Percentiles rank a stretch among this genome's conserved stretches.
Conservation (phyloP, 1,140 invertebrate genomes). For the Camponotus floridanus region DNA sequence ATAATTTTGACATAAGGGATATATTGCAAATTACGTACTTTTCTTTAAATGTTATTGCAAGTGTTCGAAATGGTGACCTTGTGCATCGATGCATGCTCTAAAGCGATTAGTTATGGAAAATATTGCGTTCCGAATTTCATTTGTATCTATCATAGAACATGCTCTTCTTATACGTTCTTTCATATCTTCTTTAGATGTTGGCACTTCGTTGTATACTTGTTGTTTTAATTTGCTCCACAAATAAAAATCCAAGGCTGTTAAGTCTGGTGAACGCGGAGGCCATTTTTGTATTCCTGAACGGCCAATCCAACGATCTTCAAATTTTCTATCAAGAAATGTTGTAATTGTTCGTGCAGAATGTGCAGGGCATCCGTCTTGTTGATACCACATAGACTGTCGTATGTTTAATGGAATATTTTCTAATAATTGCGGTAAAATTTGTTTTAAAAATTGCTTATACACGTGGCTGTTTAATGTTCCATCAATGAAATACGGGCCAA, state of each 20-base stretch:
- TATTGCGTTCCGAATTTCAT: not conserved
- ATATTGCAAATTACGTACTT: too few species aligned
- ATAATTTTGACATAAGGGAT: too few species aligned
- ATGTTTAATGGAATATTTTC: not conserved
- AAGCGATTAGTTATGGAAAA: not conserved
- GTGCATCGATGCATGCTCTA: too few species aligned
- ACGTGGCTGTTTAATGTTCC: not conserved
- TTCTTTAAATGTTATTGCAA: too few species aligned
- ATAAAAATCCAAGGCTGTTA: constrained; percentile 25
- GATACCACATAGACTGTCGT: not conserved
- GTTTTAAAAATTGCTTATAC: not conserved
- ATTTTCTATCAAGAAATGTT: not conserved
- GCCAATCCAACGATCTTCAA: not conserved
- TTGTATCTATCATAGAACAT: not conserved
- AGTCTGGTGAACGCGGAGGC: constrained; percentile 5
- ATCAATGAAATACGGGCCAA: not conserved
- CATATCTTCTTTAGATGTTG: constrained; percentile 31
- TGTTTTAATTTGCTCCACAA: constrained; percentile 32
- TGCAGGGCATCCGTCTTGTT: not conserved
- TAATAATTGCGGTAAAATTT: not conserved
- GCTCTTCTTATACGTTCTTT: constrained; percentile 33
- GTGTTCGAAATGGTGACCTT: too few species aligned
- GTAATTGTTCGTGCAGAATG: not conserved
- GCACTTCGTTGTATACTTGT: constrained; percentile 3
- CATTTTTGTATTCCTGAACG: constrained; percentile 13